Percentiles rank a stretch among this genome's conserved stretches.
Evolutionary conservation across 2,113 vertebrate species (phyloP).

Genomic region (Cottus gobio): DNA sequence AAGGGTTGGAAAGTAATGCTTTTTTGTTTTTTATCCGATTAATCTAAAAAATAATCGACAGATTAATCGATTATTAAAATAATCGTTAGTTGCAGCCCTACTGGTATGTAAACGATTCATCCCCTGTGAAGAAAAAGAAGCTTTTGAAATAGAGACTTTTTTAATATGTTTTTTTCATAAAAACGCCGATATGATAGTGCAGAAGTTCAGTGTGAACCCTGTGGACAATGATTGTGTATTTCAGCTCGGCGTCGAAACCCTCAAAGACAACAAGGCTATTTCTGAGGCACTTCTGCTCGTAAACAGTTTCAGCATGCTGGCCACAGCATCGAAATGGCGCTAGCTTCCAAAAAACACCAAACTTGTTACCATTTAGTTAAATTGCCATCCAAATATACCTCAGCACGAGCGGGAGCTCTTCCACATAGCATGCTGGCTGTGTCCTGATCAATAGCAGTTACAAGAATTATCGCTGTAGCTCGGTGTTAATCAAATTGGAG

Average conservation of each 20-base stretch:
- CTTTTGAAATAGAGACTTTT: constrained; percentile 17
- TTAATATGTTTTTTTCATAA: constrained; percentile 33
- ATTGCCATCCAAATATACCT: constrained; percentile 84
- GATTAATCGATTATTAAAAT: no score
- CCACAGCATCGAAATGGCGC: constrained; percentile 44
- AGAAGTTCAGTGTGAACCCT: constrained; percentile 42
- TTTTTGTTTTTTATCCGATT: no score
- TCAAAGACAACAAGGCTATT: constrained; percentile 67
- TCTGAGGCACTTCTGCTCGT: constrained; percentile 53
- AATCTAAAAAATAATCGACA: no score
- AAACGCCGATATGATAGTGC: constrained; percentile 53
- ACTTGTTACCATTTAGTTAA: constrained; percentile 68
- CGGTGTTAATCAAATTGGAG: constrained; percentile 80
- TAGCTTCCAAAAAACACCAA: constrained; percentile 73
- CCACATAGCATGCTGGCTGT: constrained; percentile 69
- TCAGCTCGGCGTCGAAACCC: constrained; percentile 41
- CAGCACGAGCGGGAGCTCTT: constrained; percentile 74
- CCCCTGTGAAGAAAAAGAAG: not conserved
- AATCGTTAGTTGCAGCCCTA: no score
- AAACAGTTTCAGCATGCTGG: constrained; percentile 58
- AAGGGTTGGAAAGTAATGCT: no score
- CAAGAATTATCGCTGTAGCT: constrained; percentile 75
- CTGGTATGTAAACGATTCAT: not conserved
- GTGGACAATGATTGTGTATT: constrained; percentile 47
- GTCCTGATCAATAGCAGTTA: constrained; percentile 82